These are phyloP conservation scores for Caretta caretta DNA, from an alignment of 2,113 vertebrate species.

Conservation along the genomic window DNA sequence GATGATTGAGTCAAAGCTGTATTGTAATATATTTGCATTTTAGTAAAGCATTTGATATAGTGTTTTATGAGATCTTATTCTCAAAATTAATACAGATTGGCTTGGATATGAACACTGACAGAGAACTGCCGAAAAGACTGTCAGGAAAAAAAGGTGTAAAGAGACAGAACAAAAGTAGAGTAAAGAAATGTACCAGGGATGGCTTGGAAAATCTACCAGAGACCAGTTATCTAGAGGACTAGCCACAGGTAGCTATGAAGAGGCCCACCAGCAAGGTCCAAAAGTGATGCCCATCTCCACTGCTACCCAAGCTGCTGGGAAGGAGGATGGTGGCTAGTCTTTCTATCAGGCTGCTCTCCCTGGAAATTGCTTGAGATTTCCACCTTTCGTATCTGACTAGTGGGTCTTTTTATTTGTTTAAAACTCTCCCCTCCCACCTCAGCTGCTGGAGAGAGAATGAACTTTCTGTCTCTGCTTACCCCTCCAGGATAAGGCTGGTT, in stretches of 20 bases:
- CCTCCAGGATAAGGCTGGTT: background rate
- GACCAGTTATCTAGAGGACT: background rate
- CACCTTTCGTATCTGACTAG: background rate
- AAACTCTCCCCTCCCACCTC: background rate
- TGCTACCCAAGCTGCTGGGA: background rate
- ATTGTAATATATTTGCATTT: background rate
- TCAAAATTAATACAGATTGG: background rate
- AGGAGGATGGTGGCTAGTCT: background rate
- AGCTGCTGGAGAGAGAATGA: background rate
- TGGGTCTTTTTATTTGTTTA: background rate
- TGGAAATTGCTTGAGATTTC: background rate
- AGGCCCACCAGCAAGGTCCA: background rate
- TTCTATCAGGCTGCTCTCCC: background rate
- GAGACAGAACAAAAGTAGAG: background rate
- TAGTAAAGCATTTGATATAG: background rate
- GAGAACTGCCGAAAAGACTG: background rate
- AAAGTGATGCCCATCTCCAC: background rate
- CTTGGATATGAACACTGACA: background rate
- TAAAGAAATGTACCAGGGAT: background rate
- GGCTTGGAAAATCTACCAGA: background rate
- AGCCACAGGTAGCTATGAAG: background rate
- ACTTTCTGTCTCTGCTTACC: background rate
- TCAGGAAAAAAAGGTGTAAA: background rate
- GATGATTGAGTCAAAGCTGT: background rate
- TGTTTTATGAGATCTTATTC: background rate